Conservation (phyloP, 2,113 vertebrate species). For the Scophthalmus maximus region DNA sequence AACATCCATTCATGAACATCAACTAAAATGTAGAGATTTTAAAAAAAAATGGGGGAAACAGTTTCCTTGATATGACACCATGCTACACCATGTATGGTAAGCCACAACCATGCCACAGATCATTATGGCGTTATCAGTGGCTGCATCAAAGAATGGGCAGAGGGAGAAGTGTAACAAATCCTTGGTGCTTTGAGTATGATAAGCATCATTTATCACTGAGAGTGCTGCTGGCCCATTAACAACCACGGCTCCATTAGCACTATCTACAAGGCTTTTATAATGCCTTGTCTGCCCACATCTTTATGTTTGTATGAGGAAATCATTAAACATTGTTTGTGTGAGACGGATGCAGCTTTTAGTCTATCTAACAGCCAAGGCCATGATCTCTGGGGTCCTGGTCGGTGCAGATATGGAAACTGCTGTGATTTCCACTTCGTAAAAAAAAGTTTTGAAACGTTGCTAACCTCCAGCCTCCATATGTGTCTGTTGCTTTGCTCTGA, state of each 20-base stretch:
- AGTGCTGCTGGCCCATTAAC: constrained; percentile 84
- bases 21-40: constrained; percentile 18
- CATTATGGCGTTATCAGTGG: constrained; percentile 73
- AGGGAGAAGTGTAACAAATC: constrained; percentile 80
- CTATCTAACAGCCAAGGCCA: constrained; percentile 62
- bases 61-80: constrained; percentile 18
- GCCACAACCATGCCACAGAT: constrained; percentile 52
- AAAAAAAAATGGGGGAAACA: background rate
- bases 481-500: background rate
- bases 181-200: constrained; percentile 73
- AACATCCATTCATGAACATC: background rate
- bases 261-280: constrained; percentile 81
- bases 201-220: constrained; percentile 83
- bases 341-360: constrained; percentile 68
- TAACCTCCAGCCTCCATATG: background rate
- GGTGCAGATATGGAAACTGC: constrained; percentile 50
- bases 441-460: constrained; percentile 13
- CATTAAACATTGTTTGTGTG: constrained; percentile 80
- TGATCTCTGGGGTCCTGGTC: constrained; percentile 54
- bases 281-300: constrained; percentile 76
- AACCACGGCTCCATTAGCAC: constrained; percentile 82
- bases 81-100: constrained; percentile 25
- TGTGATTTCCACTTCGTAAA: constrained; percentile 39
- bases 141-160: constrained; percentile 69
- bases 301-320: constrained; percentile 81